A percentile compares a stretch with the other conserved stretches of the same genome.
phyloP scores from a whole-genome alignment of 2,888 invertebrate species.

The Athalia rosae region DNA sequence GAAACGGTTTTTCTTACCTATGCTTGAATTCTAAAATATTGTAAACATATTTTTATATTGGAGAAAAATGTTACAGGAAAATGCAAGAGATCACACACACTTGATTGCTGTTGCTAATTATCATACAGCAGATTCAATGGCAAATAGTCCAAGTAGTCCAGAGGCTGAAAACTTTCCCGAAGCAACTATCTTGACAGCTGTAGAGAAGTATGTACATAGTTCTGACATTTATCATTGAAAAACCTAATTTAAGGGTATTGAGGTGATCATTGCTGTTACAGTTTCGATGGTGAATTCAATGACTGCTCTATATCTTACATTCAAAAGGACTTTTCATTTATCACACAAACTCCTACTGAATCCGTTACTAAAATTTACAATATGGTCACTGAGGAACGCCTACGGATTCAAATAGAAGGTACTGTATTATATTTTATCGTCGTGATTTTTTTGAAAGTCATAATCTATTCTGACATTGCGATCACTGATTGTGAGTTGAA shows the following conservation, averaged over 20 bases:
- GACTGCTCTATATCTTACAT: slow-evolving; percentile 35
- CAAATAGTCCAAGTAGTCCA: slow-evolving; percentile 63
- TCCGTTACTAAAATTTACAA: slow-evolving; percentile 78
- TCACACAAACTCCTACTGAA: slow-evolving; percentile 57
- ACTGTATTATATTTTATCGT: slow-evolving; percentile 7
- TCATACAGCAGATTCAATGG: slow-evolving; percentile 54
- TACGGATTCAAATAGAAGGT: slow-evolving; percentile 80
- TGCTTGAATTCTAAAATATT: neutral
- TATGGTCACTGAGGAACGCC: slow-evolving; percentile 80
- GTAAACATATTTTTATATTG: neutral
- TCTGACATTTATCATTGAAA: slow-evolving; percentile 4
- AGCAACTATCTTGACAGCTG: slow-evolving; percentile 49
- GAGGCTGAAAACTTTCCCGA: slow-evolving; percentile 56
- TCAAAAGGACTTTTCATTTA: slow-evolving; percentile 37
- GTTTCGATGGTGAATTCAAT: slow-evolving; percentile 76
- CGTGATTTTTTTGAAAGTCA: slow-evolving; percentile 12
- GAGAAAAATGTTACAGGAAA: slow-evolving; percentile 52
- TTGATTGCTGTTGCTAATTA: slow-evolving; percentile 58
- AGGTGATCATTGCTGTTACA: slow-evolving; percentile 51
- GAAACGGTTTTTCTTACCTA: slow-evolving; percentile 21
- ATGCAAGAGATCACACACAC: slow-evolving; percentile 50
- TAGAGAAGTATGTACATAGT: slow-evolving; percentile 26
- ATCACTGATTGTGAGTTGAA: slow-evolving; percentile 11
- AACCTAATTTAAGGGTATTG: neutral
- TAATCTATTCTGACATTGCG: slow-evolving; percentile 4